Evolutionary conservation across 2,888 invertebrate genomes (phyloP).

Genomic region (Orthosia gothica): DNA sequence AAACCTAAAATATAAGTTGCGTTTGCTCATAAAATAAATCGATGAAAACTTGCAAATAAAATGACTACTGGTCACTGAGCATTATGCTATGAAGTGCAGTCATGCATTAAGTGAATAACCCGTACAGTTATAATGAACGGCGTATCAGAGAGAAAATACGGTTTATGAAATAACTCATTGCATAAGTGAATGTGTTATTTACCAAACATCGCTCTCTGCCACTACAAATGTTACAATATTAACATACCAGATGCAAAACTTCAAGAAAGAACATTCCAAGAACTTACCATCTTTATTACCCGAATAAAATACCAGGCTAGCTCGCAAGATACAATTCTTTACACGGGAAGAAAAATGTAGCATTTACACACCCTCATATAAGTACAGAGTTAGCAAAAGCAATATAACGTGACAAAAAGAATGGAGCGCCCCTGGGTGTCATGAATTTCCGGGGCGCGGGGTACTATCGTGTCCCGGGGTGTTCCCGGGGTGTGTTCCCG

Average conservation of each 20-base stretch:
- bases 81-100: slow-evolving; percentile 11
- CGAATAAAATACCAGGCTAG: slow-evolving; percentile 27
- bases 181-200: slow-evolving; percentile 5
- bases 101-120: slow-evolving; percentile 13
- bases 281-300: slow-evolving; percentile 21
- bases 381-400: slow-evolving; percentile 62
- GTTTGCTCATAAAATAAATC: background rate
- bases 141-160: background rate
- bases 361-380: slow-evolving; percentile 48
- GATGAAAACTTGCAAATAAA: background rate
- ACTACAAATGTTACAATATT: background rate
- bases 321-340: slow-evolving; percentile 41
- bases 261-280: background rate
- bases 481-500: slow-evolving; percentile 69
- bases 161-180: background rate
- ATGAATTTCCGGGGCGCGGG: slow-evolving; percentile 70
- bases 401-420: slow-evolving; percentile 66
- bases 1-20: no score
- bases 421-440: slow-evolving; percentile 59
- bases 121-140: background rate
- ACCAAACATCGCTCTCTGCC: background rate
- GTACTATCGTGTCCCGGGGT: slow-evolving; percentile 71
- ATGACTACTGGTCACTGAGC: slow-evolving; percentile 8
- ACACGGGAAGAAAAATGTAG: slow-evolving; percentile 47
- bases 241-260: slow-evolving; percentile 12